These are phyloP conservation scores for Tursiops truncatus DNA, from an alignment of 2,113 vertebrate genomes.

Conservation along the genomic window DNA sequence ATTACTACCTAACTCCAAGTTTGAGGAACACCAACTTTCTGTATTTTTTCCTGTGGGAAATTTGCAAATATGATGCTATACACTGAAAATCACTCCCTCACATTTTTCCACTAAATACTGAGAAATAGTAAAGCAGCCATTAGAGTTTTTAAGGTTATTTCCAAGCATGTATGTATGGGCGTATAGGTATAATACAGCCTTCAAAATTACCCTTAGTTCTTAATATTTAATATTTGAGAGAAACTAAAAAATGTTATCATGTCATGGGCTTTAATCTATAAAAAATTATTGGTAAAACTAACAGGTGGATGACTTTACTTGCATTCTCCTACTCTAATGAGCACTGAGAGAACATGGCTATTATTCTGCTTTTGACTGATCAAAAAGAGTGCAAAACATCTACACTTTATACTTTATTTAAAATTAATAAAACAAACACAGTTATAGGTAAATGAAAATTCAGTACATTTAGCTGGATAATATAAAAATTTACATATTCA, in stretches of 20 bases:
- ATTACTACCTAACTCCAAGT: conserved; percentile 1
- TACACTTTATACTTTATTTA: conserved; percentile 77
- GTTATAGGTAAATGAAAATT: not conserved
- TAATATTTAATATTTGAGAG: conserved; percentile 6
- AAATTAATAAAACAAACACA: conserved; percentile 43
- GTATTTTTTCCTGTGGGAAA: not conserved
- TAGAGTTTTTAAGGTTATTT: conserved; percentile 13
- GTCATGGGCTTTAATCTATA: not conserved
- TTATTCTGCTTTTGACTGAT: not conserved
- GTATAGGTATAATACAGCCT: not conserved
- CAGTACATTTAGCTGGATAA: conserved; percentile 2
- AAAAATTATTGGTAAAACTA: not conserved
- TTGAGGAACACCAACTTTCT: not conserved
- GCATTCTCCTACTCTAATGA: not conserved
- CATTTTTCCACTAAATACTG: not conserved
- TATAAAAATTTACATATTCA: conserved; percentile 67
- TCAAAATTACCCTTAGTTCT: not conserved
- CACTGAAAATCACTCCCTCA: not conserved
- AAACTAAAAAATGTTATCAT: not conserved
- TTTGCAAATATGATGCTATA: not conserved
- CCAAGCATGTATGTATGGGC: not conserved
- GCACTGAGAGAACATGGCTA: not conserved
- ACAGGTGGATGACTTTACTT: not conserved
- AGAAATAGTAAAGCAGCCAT: not conserved
- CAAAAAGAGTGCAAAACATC: conserved; percentile 8